Base-by-base conservation (phyloP, 2,113 vertebrate genomes). In the Erinaceus europaeus region DNA sequence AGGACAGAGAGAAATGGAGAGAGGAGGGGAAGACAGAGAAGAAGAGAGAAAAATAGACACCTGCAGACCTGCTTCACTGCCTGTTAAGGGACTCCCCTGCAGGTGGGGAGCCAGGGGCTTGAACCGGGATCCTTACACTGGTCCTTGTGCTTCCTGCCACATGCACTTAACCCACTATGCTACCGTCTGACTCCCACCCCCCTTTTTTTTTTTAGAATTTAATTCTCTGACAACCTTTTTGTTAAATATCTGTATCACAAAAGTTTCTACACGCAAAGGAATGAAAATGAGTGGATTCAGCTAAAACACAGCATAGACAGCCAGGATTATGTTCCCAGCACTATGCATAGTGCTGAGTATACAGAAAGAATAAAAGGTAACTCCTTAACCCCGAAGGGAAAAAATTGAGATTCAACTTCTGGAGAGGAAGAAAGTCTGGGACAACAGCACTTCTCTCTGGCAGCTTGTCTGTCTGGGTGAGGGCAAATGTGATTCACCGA, bases 401-500 rank as follows among this genome's bases (percentile, higher is more conserved):
- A 68, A 64, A 84, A 53, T 15, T 32, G 50, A 77, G 17, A 17
- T 74, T 18, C 36, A 75, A 71, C 64, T 82, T 75, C 6, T 55
- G n/a, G 13, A 12, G 27, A 50, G 36, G 32, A 50, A 69, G 64
- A 81, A 77, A 48, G 34, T 67, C 69, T 81, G 20, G 50, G 21
- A 72, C 34, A 34, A 72, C 44, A 61, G 21, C 73, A 17, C 18
- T 69, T 32, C 29, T 40, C 12, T 59, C 20, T 25, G 21, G 59
- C 36, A 11, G n/a, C 44, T 89, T 42, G 15, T 64, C 10, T 77
- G 21, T 38, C 44, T 40, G 9, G 44, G 67, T 83, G 74, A 78
- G 62, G 36, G 46, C 25, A 61, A 85, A 64, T 52, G 44, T 72
- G 79, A 72, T 72, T 93, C 75, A 62, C 80, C 78, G 68, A 85